Evolutionary conservation across 1,140 invertebrate species (phyloP).

Genomic region (Trichoplusia ni): DNA sequence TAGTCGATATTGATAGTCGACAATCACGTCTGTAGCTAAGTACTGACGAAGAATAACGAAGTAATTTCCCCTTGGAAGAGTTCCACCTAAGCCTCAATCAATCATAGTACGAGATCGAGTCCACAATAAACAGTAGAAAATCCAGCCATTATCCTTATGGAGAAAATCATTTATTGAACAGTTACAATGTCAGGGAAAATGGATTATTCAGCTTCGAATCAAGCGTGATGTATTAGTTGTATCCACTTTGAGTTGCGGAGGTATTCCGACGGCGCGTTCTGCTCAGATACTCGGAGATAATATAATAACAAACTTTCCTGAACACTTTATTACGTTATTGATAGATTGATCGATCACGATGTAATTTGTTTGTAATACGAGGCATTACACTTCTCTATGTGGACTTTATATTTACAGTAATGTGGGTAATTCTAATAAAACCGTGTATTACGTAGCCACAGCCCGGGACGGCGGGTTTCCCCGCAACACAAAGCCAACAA

Average conservation of each 20-base stretch:
- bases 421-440: constrained; percentile 12
- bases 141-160: constrained; percentile 50
- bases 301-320: constrained; percentile 7
- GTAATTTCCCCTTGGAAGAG: constrained; percentile 52
- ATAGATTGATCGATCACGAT: constrained; percentile 14
- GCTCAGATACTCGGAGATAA: not conserved
- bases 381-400: not conserved
- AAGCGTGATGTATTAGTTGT: constrained; percentile 36
- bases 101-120: constrained; percentile 53
- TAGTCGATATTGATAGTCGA: constrained; percentile 25
- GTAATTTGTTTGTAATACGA: constrained; percentile 15
- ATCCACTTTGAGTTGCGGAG: constrained; percentile 4
- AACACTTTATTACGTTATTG: constrained; percentile 5
- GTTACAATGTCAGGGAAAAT: constrained; percentile 45
- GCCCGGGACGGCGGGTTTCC: not conserved
- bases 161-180: constrained; percentile 59
- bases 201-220: constrained; percentile 42
- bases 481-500: constrained; percentile 38
- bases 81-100: constrained; percentile 57
- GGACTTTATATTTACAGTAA: constrained; percentile 12
- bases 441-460: not conserved
- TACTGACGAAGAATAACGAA: constrained; percentile 43
- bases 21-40: constrained; percentile 25
- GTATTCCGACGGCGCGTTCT: not conserved
- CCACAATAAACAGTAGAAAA: constrained; percentile 57